Evolutionary conservation across 2,797 vertebrate species (phyloP), one percentile per base, ranked within the genome.

Genomic region (Valencia hispanica): DNA sequence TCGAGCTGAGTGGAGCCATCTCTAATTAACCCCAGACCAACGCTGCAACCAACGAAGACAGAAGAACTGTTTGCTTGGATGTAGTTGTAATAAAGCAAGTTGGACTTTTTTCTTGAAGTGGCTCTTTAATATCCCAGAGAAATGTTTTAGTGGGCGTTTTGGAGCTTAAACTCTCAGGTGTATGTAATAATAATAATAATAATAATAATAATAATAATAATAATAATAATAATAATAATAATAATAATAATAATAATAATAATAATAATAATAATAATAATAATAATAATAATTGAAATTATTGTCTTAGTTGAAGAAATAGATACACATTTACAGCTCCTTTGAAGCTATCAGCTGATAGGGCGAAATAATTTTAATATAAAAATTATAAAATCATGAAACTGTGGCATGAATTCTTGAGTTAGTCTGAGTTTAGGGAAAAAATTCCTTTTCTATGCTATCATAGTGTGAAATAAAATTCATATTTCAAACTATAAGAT

Each of bases 31-130:
- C 61, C 47, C 76, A 73, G 73, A 77, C 25, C 70, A 61, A 74
- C 53, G 50, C 66, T 57, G 55, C 48, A 39, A 63, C 48, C 25
- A 55, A 78, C 36, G 11, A 10, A 47, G 61, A 65, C 76, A 25
- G 65, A 25, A n/a, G 66, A 55, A 45, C 18, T 86, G 61, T 86
- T 70, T 78, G 65, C 73, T 66, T 73, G 18, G 75, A 79, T 76
- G 43, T 70, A 70, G 36, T 79, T 85, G 47, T 79, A 92, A 91
- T 90, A 89, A 91, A 90, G 17, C 10, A 51, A 70, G 14, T 83
- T 87, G 32, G 71, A 68, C 80, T 72, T 47, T 36, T 11, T 66
- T 78, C 43, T 72, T 75, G 39, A 81, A 73, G 2, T 77, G 66
- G 8, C 22, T 85, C 43, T 85, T 84, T 77, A 73, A 73, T 81